Evolutionary conservation across 2,113 vertebrate genomes (phyloP).

Genomic region (Cyprinodon brontotheroides): DNA sequence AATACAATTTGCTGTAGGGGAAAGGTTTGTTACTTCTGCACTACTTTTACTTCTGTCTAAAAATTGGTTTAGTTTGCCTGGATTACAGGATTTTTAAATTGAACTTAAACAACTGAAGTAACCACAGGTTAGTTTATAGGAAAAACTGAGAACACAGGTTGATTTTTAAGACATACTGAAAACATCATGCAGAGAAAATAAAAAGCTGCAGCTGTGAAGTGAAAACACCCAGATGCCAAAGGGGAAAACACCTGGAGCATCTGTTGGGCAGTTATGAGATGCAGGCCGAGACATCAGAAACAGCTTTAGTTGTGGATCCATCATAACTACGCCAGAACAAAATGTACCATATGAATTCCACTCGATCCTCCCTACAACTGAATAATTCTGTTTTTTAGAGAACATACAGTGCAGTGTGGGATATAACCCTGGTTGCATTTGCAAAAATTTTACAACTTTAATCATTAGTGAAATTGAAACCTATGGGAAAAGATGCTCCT

Average conservation of each 20-base stretch:
- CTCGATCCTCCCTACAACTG: conserved; percentile 8
- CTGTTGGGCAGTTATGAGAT: conserved; percentile 37
- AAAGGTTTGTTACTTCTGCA: background rate
- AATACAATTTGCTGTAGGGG: background rate
- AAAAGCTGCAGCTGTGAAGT: conserved; percentile 32
- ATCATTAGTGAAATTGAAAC: conserved; percentile 54
- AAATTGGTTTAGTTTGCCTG: background rate
- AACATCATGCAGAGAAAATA: conserved; percentile 8
- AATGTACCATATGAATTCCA: conserved; percentile 6
- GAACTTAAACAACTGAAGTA: conserved; percentile 3
- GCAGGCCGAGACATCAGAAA: conserved; percentile 7
- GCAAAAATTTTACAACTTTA: conserved; percentile 54
- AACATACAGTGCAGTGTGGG: conserved; percentile 9
- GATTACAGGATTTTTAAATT: background rate
- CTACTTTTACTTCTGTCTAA: background rate
- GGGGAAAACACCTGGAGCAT: conserved; percentile 58
- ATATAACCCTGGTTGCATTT: conserved; percentile 28
- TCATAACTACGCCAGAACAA: conserved; percentile 11
- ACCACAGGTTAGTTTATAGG: background rate
- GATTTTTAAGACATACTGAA: background rate
- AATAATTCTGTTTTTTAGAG: conserved; percentile 2
- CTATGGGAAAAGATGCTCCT: conserved; percentile 29
- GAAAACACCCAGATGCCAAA: conserved; percentile 16
- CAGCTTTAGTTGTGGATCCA: conserved; percentile 16
- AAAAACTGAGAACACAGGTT: background rate